Percentiles rank a stretch among this genome's conserved stretches.
Conservation (phyloP, 2,113 vertebrate species). For the Irena cyanogastra region DNA sequence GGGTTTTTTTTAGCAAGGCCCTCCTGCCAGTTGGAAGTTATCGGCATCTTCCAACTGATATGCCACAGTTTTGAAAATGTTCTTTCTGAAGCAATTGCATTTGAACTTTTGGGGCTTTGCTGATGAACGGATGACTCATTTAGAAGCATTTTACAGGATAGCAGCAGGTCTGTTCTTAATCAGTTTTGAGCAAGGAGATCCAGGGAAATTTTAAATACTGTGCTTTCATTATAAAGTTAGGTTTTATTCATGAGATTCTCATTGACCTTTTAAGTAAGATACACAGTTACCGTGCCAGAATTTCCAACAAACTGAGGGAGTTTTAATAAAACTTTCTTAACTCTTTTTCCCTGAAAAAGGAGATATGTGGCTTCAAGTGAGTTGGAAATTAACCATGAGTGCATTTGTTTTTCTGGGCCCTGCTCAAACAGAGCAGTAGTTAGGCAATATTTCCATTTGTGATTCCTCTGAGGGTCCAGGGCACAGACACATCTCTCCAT, state of each 20-base stretch:
- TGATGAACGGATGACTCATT: constrained; percentile 34
- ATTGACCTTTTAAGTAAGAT: constrained; percentile 46
- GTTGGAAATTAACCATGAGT: neutral
- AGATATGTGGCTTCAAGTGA: neutral
- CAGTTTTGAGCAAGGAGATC: neutral
- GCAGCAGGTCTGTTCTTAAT: constrained; percentile 31
- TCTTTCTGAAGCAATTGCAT: constrained; percentile 31
- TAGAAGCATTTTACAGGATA: neutral
- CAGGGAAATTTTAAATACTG: constrained; percentile 47
- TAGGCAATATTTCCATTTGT: neutral
- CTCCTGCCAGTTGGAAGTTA: neutral
- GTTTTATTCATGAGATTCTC: constrained; percentile 54
- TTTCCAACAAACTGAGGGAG: neutral
- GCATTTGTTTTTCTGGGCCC: neutral
- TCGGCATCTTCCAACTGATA: neutral
- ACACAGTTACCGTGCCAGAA: neutral
- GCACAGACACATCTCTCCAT: neutral
- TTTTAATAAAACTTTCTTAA: neutral
- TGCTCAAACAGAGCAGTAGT: neutral
- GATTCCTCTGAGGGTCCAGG: neutral
- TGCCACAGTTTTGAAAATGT: neutral
- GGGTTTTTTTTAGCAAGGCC: neutral
- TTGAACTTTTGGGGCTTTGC: constrained; percentile 33
- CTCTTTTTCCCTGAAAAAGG: neutral
- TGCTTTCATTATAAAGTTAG: constrained; percentile 22